These are phyloP conservation scores for Dioctria rufipes DNA, from an alignment of 2,888 invertebrate species.

Conservation along the genomic window DNA sequence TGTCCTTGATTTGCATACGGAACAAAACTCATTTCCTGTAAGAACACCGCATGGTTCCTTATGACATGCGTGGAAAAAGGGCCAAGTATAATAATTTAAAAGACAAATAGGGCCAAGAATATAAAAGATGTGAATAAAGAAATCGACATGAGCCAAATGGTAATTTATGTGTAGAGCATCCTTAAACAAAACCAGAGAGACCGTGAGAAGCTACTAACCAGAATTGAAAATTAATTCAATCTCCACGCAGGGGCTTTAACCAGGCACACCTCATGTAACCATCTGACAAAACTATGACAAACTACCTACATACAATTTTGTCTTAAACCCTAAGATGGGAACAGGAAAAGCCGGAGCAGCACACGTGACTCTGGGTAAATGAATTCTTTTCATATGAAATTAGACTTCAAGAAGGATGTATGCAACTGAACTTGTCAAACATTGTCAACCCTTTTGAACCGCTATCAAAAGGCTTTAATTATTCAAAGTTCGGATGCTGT, in stretches of 20 bases:
- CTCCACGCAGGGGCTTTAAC: slow-evolving; percentile 36
- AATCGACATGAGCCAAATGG: slow-evolving; percentile 11
- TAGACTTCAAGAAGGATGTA: slow-evolving; percentile 23
- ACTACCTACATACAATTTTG: slow-evolving; percentile 5
- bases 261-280: slow-evolving; percentile 38
- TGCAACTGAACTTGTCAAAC: slow-evolving; percentile 21
- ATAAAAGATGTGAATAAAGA: slow-evolving; percentile 14
- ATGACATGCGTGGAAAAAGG: slow-evolving; percentile 5
- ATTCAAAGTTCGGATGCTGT: not conserved
- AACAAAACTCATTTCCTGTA: slow-evolving; percentile 41
- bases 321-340: slow-evolving; percentile 19
- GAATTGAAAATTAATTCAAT: slow-evolving; percentile 44
- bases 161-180: slow-evolving; percentile 47
- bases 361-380: slow-evolving; percentile 37
- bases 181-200: slow-evolving; percentile 39
- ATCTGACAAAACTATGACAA: slow-evolving; percentile 48
- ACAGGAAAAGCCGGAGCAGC: slow-evolving; percentile 18
- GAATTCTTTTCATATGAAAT: not conserved
- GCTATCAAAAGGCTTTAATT: not conserved
- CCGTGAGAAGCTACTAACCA: slow-evolving; percentile 42
- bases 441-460: slow-evolving; percentile 14
- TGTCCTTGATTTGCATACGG: slow-evolving; percentile 37
- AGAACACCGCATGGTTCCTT: slow-evolving; percentile 37
- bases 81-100: slow-evolving; percentile 29
- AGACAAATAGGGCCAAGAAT: slow-evolving; percentile 31